These are phyloP conservation scores for Chrysodeixis includens DNA, from an alignment of 2,888 invertebrate genomes.

Conservation along the genomic window DNA sequence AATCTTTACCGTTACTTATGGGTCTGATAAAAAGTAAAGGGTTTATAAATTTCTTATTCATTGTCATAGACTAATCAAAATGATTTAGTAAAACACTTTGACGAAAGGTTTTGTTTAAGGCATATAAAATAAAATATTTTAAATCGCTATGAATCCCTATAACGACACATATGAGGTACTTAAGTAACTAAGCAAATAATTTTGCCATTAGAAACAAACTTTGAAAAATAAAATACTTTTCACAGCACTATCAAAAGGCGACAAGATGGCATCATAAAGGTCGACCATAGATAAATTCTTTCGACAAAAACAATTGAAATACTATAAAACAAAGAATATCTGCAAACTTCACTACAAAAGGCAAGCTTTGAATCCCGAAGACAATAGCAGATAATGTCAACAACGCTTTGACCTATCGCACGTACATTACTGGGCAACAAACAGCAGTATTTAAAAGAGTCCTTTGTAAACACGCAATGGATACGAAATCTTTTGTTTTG, in stretches of 20 bases:
- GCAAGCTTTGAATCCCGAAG: conserved; percentile 1
- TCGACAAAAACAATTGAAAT: neutral
- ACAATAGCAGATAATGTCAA: neutral
- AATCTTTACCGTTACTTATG: neutral
- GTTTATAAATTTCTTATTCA: neutral
- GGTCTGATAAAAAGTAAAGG: neutral
- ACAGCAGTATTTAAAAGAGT: neutral
- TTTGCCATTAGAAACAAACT: too few relatives aligned
- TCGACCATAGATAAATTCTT: neutral
- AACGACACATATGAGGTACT: too few relatives aligned
- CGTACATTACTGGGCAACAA: neutral
- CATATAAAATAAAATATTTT: too few relatives aligned
- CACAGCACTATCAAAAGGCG: too few relatives aligned
- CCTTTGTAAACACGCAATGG: neutral
- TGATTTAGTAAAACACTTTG: too few relatives aligned
- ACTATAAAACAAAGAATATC: neutral
- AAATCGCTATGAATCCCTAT: too few relatives aligned
- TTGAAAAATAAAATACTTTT: too few relatives aligned
- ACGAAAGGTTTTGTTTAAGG: too few relatives aligned
- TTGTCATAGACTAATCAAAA: neutral
- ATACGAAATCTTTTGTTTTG: neutral
- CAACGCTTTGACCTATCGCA: neutral
- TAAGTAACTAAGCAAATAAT: too few relatives aligned
- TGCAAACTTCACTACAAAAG: neutral
- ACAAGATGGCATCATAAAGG: neutral